These are phyloP conservation scores for Ennomos erosarius DNA, from an alignment of 2,888 invertebrate genomes.

Conservation along the genomic window DNA sequence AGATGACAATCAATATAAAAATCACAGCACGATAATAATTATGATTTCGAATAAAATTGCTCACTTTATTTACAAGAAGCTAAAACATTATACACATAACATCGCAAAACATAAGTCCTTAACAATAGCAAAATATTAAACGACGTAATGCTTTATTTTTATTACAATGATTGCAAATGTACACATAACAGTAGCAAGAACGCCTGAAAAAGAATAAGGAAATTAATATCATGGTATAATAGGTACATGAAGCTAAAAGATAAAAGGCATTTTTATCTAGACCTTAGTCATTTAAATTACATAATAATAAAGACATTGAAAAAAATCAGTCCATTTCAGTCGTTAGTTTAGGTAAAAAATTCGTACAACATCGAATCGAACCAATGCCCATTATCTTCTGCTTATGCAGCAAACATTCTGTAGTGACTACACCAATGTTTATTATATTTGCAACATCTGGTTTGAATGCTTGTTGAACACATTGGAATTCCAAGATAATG, in stretches of 20 bases:
- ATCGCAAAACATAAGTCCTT: conserved; percentile 39
- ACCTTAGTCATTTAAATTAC: too few species aligned
- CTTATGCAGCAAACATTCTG: conserved; percentile 48
- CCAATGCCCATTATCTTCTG: too few species aligned
- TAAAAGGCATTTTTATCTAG: too few species aligned
- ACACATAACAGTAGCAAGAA: conserved; percentile 76
- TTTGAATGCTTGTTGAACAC: conserved; percentile 41
- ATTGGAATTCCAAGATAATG: conserved; percentile 38
- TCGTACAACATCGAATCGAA: too few species aligned
- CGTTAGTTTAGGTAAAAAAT: too few species aligned
- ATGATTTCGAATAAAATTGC: conserved; percentile 27
- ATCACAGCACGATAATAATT: conserved; percentile 28
- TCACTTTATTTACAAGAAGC: conserved; percentile 42
- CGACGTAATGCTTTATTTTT: conserved; percentile 58
- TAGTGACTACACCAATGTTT: conserved; percentile 5
- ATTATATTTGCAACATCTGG: conserved; percentile 22
- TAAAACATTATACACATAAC: conserved; percentile 40
- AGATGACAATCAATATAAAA: conserved; percentile 15
- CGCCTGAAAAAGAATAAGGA: conserved; percentile 71
- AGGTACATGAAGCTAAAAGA: conserved; percentile 60
- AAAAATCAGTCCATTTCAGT: too few species aligned
- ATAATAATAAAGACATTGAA: too few species aligned
- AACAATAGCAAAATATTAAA: conserved; percentile 52
- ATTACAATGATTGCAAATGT: conserved; percentile 67
- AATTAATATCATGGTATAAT: conserved; percentile 61